Conservation (phyloP, 2,113 vertebrate genomes). For the Phodopus roborovskii region DNA sequence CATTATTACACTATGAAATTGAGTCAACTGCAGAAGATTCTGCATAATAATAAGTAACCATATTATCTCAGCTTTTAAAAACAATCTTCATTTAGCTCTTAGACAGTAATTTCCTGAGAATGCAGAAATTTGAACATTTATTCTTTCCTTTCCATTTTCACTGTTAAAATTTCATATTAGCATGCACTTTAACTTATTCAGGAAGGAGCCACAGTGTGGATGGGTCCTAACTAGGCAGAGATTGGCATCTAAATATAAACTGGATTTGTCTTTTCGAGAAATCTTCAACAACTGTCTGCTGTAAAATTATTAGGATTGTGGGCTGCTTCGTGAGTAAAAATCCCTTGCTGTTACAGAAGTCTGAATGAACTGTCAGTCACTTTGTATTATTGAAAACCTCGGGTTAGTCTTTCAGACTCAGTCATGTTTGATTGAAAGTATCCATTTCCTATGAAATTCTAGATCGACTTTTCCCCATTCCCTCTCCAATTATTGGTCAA, state of each 20-base stretch:
- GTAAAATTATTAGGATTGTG: background rate
- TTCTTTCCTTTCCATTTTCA: background rate
- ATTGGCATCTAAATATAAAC: background rate
- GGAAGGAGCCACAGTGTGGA: background rate
- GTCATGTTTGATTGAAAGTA: background rate
- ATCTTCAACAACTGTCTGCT: background rate
- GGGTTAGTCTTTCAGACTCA: background rate
- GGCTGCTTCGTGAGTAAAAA: background rate
- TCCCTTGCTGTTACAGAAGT: background rate
- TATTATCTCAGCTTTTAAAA: slow-evolving; percentile 59
- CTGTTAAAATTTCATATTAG: background rate
- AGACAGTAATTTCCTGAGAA: slow-evolving; percentile 43
- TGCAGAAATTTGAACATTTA: slow-evolving; percentile 48
- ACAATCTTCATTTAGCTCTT: slow-evolving; percentile 44
- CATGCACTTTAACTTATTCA: background rate
- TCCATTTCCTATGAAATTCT: background rate
- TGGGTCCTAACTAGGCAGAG: background rate
- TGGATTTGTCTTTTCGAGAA: background rate
- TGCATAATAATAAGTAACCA: slow-evolving; percentile 64
- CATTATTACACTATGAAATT: slow-evolving; percentile 69
- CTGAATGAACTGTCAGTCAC: background rate
- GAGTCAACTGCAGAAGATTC: slow-evolving; percentile 58
- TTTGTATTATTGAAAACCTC: background rate
- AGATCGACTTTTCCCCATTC: background rate
- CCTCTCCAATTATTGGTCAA: background rate